Conservation (phyloP, 2,797 vertebrate species). For the Eurystomus glaucurus region DNA sequence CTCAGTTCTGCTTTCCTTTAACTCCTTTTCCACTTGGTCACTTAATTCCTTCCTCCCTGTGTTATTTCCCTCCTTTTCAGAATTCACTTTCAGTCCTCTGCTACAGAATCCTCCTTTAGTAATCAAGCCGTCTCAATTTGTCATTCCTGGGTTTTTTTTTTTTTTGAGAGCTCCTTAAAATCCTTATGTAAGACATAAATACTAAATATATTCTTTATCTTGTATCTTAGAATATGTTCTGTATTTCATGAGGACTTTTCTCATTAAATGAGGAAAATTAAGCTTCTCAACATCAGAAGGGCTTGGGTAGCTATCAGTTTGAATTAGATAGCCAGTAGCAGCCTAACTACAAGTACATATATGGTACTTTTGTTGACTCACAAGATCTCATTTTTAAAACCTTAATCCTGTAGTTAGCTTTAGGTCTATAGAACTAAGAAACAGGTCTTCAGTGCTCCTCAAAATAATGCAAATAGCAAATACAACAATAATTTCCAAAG, state of each 20-base stretch:
- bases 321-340: background rate
- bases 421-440: background rate
- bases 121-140: background rate
- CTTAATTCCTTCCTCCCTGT: background rate
- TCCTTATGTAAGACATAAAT: background rate
- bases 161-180: background rate
- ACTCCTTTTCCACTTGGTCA: background rate
- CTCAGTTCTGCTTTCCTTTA: background rate
- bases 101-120: background rate
- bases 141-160: background rate
- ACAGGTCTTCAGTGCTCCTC: background rate
- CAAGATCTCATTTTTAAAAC: background rate
- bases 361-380: background rate
- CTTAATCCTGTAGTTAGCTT: background rate
- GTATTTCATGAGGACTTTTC: background rate
- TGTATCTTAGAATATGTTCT: background rate
- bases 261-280: rapidly evolving
- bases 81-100: background rate
- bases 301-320: background rate
- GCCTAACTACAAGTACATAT: background rate
- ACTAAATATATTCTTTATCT: background rate
- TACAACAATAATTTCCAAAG: background rate
- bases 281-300: background rate
- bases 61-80: background rate
- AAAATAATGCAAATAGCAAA: background rate